Percentiles rank a stretch among this genome's conserved stretches.
These are phyloP conservation scores for Patella ulyssiponensis DNA, from an alignment of 2,888 invertebrate genomes.

Conservation along the genomic window DNA sequence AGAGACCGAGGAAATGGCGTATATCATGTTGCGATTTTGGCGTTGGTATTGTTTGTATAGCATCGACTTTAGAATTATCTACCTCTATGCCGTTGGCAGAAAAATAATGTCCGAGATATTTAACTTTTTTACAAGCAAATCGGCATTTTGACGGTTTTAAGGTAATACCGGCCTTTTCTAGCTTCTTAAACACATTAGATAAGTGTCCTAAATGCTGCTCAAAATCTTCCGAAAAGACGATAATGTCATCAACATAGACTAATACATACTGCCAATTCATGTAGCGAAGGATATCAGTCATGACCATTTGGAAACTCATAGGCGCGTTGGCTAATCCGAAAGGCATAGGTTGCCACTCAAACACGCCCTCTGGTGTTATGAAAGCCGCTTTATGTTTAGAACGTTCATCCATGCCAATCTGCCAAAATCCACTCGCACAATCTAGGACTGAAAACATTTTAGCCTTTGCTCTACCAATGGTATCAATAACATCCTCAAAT, in stretches of 20 bases:
- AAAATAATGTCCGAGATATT: constrained; percentile 37
- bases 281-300: constrained; percentile 34
- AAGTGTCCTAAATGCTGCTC: constrained; percentile 37
- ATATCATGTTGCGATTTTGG: too few species aligned
- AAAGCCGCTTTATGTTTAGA: too few species aligned
- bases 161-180: constrained; percentile 35
- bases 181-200: constrained; percentile 30
- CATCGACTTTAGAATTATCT: too few species aligned
- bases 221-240: too few species aligned
- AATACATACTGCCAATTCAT: constrained; percentile 37
- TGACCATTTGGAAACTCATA: constrained; percentile 37
- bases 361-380: constrained; percentile 33
- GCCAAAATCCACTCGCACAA: constrained; percentile 32
- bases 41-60: too few species aligned
- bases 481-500: too few species aligned
- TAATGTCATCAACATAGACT: too few species aligned
- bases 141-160: constrained; percentile 43
- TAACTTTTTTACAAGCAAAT: constrained; percentile 34
- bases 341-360: constrained; percentile 29
- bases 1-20: too few species aligned
- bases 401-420: too few species aligned
- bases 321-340: constrained; percentile 44
- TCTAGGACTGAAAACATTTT: constrained; percentile 33
- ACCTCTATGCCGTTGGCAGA: constrained; percentile 34
- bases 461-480: constrained; percentile 31